phyloP scores from a whole-genome alignment of 2,888 invertebrate genomes.

The Eristalis arbustorum region DNA sequence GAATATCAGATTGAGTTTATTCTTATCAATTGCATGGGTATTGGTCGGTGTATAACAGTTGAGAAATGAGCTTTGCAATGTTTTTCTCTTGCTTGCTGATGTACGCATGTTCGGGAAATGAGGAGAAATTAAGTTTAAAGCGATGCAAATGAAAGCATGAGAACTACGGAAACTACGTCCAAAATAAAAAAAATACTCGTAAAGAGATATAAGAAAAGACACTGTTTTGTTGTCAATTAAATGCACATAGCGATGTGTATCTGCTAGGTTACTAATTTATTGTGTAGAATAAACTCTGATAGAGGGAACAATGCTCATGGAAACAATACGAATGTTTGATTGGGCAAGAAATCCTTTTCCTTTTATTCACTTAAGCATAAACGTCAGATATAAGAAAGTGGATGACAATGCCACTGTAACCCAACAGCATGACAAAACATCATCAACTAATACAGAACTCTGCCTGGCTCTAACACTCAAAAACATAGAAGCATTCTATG shows the following conservation, averaged over 20 bases:
- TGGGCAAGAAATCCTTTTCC: neutral
- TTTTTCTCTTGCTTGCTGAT: neutral
- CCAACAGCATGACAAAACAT: neutral
- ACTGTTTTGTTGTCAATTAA: neutral
- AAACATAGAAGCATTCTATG: slow-evolving; percentile 13
- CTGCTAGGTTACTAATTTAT: no score
- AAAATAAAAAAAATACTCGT: neutral
- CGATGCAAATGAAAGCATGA: neutral
- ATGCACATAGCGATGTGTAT: neutral
- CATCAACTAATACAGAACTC: neutral
- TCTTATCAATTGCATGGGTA: slow-evolving; percentile 61
- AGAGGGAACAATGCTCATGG: neutral
- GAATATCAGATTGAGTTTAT: slow-evolving; percentile 50
- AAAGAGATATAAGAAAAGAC: neutral
- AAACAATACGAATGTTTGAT: neutral
- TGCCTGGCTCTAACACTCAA: neutral
- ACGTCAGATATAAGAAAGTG: neutral
- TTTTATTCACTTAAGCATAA: neutral
- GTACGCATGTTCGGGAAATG: slow-evolving; percentile 38
- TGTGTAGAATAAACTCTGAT: neutral
- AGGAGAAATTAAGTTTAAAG: slow-evolving; percentile 24
- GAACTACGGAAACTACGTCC: neutral
- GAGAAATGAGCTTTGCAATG: slow-evolving; percentile 42
- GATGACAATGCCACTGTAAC: neutral
- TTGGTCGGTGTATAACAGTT: slow-evolving; percentile 60